Base-by-base conservation (phyloP, 2,797 vertebrate species). In the Mus minutoides region DNA sequence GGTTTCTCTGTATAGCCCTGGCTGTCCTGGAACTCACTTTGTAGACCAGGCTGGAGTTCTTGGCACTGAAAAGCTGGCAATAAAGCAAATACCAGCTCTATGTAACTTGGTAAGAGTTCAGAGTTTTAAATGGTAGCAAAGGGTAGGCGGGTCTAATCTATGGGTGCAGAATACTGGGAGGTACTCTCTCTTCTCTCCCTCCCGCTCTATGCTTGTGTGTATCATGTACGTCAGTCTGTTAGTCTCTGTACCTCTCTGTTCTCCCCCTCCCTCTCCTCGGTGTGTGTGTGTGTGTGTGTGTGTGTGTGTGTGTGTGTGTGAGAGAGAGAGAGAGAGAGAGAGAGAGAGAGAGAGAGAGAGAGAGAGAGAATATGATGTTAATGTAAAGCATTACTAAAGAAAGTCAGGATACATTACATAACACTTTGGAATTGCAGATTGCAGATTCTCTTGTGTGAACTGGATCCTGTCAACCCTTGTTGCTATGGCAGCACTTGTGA, bases 301-400 rank as follows among this genome's bases (percentile, higher is more conserved):
- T 56, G 56, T 56, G 56, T 56, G 56, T 56, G 17, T 19, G 56
- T 21, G 56, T 19, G 56, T 54, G 52, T 54, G 52, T 54, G n/a
- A n/a, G n/a, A n/a, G n/a, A n/a, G n/a, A n/a, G n/a, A 49, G 56
- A 22, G 58, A 60, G 60, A 64, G 62, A 64, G 62, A 64, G 13
- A 31, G 62, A 31, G 26, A 29, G 29, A 31, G 62, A 64, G 29
- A 31, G 62, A 46, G 11, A 11, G 40, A 29, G 40, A 46, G 40
- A 21, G 34, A n/a, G 13, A 14, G 13, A 86, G 6, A 86, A 17
- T 22, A 76, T 34, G 34, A 54, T 31, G 4, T 58, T 79, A 34
- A 82, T 37, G 13, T 88, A 91, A 93, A 95, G 37, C 46, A 52
- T 11, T 78, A 21, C 49, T 92, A 90, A 83, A 64, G 77, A 95